These are phyloP conservation scores for Peromyscus melanophrys DNA, from an alignment of 2,797 vertebrate species.

Conservation along the genomic window DNA sequence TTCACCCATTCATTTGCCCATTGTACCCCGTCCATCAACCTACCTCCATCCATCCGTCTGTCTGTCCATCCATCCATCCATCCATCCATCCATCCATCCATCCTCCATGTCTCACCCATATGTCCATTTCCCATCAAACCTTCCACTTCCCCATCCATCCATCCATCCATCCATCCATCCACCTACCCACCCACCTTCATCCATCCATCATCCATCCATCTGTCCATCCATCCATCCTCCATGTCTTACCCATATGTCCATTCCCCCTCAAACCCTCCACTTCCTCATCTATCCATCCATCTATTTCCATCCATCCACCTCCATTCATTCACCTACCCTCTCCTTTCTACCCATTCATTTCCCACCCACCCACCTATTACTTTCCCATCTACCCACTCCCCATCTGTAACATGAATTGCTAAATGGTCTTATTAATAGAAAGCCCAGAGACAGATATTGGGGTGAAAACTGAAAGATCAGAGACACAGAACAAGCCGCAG, in stretches of 20 bases:
- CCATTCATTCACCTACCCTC: too few relatives aligned
- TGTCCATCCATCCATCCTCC: neutral
- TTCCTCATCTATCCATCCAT: neutral
- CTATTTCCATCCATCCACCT: neutral
- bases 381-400: neutral
- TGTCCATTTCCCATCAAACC: neutral
- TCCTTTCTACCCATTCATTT: too few relatives aligned
- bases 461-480: too few relatives aligned
- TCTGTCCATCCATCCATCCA: neutral
- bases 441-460: too few relatives aligned
- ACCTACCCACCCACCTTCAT: neutral
- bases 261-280: neutral
- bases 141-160: neutral
- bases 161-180: neutral
- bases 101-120: neutral
- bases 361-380: neutral
- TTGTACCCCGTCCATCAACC: neutral
- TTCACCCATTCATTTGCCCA: neutral
- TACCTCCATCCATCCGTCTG: too few relatives aligned
- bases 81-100: neutral
- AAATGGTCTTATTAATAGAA: too few relatives aligned
- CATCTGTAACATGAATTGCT: neutral
- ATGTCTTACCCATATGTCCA: neutral
- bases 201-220: neutral
- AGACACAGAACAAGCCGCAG: too few relatives aligned